Evolutionary conservation across 2,888 invertebrate species (phyloP).

Genomic region (Abscondita cerata): DNA sequence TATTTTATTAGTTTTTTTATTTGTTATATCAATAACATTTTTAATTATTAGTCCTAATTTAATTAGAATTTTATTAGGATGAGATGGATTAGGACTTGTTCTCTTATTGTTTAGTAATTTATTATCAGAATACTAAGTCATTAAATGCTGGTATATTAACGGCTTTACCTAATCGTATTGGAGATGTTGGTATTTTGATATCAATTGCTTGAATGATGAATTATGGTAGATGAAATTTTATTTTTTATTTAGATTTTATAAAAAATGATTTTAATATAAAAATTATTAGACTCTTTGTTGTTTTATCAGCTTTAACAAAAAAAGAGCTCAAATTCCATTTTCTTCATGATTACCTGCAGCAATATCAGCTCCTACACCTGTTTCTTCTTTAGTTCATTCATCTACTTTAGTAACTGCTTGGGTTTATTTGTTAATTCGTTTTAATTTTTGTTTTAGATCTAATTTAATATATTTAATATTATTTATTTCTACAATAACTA

Average conservation of each 20-base stretch:
- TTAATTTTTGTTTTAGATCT: slow-evolving; percentile 62
- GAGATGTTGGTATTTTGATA: slow-evolving; percentile 69
- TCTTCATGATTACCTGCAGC: slow-evolving; percentile 77
- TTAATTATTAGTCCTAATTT: too few relatives aligned
- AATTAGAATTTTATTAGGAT: too few relatives aligned
- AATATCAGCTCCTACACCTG: slow-evolving; percentile 79
- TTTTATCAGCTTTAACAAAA: slow-evolving; percentile 76
- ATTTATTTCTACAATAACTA: slow-evolving; percentile 63
- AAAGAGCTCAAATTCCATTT: slow-evolving; percentile 83
- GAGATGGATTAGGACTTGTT: too few relatives aligned
- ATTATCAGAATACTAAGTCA: too few relatives aligned
- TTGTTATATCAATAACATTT: too few relatives aligned
- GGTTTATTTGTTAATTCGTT: slow-evolving; percentile 75
- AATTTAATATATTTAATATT: slow-evolving; percentile 60
- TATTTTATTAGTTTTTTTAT: too few relatives aligned
- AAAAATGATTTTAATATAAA: slow-evolving; percentile 57
- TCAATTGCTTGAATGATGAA: slow-evolving; percentile 48
- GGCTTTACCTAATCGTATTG: slow-evolving; percentile 55
- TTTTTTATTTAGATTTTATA: slow-evolving; percentile 58
- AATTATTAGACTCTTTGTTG: slow-evolving; percentile 56
- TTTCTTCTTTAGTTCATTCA: slow-evolving; percentile 74
- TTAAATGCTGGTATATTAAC: too few relatives aligned
- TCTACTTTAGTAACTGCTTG: slow-evolving; percentile 83
- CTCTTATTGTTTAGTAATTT: too few relatives aligned
- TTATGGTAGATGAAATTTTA: slow-evolving; percentile 53